phyloP scores from a whole-genome alignment of 2,797 vertebrate genomes.

The Chromobotia macracanthus region DNA sequence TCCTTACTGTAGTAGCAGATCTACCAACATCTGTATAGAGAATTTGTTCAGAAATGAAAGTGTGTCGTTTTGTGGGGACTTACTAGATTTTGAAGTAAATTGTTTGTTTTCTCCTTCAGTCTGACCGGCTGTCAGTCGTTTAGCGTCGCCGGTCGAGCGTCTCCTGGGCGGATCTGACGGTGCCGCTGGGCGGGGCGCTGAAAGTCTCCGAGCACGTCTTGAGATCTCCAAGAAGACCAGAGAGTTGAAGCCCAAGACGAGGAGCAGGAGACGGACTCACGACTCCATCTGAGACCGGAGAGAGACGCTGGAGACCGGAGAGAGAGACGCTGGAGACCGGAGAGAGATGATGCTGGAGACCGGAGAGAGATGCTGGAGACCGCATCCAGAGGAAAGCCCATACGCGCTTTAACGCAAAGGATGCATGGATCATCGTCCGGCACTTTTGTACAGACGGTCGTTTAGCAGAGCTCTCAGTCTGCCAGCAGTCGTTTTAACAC shows the following conservation, averaged over 20 bases:
- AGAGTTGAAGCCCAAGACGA: constrained; percentile 44
- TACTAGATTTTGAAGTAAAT: too few species aligned
- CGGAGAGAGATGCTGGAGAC: background rate
- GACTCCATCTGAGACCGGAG: background rate
- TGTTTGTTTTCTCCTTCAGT: background rate
- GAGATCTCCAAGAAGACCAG: constrained; percentile 24
- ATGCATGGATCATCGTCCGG: constrained; percentile 27
- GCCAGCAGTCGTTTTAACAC: background rate
- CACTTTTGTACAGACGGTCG: too few species aligned
- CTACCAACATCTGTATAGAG: too few species aligned
- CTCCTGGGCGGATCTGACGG: constrained; percentile 16
- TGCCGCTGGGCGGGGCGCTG: constrained; percentile 25
- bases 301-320: background rate
- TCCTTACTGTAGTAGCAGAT: too few species aligned
- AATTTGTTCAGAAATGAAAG: too few species aligned
- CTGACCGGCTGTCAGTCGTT: background rate
- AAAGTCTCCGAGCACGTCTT: constrained; percentile 44
- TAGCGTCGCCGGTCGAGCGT: constrained; percentile 14
- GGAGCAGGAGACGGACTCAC: constrained; percentile 37
- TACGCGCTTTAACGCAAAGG: background rate
- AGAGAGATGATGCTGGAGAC: too few species aligned
- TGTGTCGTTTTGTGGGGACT: too few species aligned
- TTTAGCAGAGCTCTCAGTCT: too few species aligned
- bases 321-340: background rate
- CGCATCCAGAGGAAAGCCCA: background rate